A percentile compares a stretch with the other conserved stretches of the same genome.
Evolutionary conservation across 1,140 invertebrate genomes (phyloP).

Genomic region (Babylonia areolata): DNA sequence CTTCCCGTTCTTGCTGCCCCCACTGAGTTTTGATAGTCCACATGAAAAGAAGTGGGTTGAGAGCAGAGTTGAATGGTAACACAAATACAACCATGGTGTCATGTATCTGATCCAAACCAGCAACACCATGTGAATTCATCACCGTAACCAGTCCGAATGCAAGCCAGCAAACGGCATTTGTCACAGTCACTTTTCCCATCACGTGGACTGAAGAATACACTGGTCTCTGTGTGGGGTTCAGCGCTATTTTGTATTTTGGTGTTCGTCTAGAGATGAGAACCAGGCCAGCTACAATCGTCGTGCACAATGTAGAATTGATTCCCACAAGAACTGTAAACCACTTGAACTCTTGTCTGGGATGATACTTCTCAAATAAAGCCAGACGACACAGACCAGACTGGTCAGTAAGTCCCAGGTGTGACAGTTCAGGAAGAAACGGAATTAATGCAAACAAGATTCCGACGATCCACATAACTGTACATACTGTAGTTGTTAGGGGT

Average conservation of each 20-base stretch:
- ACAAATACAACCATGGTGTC: not conserved
- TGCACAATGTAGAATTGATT: slow-evolving; percentile 45
- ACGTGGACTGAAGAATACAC: slow-evolving; percentile 20
- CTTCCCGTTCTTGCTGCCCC: not conserved
- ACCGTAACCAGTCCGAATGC: not conserved
- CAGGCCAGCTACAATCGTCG: slow-evolving; percentile 47
- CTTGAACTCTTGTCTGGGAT: slow-evolving; percentile 41
- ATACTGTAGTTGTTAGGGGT: not conserved
- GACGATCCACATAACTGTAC: slow-evolving; percentile 32
- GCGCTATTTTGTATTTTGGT: slow-evolving; percentile 13
- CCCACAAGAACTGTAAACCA: slow-evolving; percentile 44
- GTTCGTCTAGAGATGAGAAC: slow-evolving; percentile 40
- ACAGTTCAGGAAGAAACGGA: slow-evolving; percentile 43
- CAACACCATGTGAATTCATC: too few relatives aligned
- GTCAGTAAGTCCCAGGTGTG: slow-evolving; percentile 50
- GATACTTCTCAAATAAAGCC: slow-evolving; percentile 37
- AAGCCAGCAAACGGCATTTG: not conserved
- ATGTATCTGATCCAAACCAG: not conserved
- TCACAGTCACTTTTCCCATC: not conserved
- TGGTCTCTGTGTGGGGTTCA: not conserved
- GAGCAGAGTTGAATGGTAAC: too few relatives aligned
- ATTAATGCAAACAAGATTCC: slow-evolving; percentile 37
- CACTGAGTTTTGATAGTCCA: not conserved
- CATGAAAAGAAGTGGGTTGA: not conserved
- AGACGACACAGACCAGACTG: slow-evolving; percentile 50